Evolutionary conservation across 2,113 vertebrate genomes (phyloP).

Genomic region (Anguilla rostrata): DNA sequence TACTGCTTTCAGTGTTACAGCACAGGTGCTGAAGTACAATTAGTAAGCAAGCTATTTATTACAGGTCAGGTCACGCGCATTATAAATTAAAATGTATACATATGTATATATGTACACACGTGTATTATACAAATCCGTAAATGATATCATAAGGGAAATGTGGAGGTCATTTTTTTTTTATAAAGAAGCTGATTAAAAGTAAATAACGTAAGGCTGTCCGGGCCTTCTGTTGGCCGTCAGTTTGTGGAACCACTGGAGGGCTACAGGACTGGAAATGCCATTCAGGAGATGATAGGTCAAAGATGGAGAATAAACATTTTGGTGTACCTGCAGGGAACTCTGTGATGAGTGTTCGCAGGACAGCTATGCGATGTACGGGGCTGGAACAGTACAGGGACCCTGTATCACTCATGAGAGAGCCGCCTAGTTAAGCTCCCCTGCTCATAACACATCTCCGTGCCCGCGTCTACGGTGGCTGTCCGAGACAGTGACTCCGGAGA

Average conservation of each 20-base stretch:
- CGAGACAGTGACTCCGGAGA: not conserved
- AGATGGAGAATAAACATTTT: not conserved
- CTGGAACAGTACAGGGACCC: not conserved
- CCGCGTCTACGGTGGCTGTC: not conserved
- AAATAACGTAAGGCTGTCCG: too few relatives aligned
- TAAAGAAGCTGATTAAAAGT: too few relatives aligned
- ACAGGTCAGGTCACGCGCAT: too few relatives aligned
- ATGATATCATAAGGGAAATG: too few relatives aligned
- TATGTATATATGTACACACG: too few relatives aligned
- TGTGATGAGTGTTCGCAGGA: not conserved
- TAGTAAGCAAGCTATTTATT: too few relatives aligned
- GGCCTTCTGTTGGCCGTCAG: too few relatives aligned
- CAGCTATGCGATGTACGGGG: not conserved
- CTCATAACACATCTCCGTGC: not conserved
- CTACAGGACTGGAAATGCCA: not conserved
- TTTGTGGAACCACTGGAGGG: not conserved
- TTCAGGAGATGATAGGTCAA: not conserved
- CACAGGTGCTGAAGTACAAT: too few relatives aligned
- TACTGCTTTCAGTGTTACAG: not conserved
- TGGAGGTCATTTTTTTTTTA: too few relatives aligned
- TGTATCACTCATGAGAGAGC: not conserved
- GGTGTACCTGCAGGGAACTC: not conserved
- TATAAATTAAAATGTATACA: not conserved
- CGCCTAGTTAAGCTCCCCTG: not conserved
- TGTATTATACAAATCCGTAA: too few relatives aligned